These are phyloP conservation scores for Azemiops feae DNA, from an alignment of 2,113 vertebrate genomes.

Conservation along the genomic window DNA sequence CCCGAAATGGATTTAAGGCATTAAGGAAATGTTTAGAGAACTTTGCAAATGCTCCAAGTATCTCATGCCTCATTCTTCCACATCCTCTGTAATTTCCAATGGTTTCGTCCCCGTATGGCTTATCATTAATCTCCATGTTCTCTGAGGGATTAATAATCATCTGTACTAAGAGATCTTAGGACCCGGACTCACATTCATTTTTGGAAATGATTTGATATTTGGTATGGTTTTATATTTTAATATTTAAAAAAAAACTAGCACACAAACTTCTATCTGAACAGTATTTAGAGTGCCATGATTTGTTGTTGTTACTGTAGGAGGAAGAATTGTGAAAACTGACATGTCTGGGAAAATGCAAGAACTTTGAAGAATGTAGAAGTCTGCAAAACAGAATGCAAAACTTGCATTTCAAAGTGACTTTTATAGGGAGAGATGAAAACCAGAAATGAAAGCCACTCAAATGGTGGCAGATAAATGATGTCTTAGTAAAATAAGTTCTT, in stretches of 20 bases:
- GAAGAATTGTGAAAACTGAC: not conserved
- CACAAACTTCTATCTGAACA: not conserved
- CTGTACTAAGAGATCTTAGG: not conserved
- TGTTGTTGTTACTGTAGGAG: not conserved
- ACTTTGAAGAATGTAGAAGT: not conserved
- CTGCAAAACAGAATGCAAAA: not conserved
- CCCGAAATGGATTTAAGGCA: not conserved
- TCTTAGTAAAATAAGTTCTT: not conserved
- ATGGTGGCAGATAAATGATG: not conserved
- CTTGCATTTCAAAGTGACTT: not conserved
- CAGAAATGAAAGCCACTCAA: not conserved
- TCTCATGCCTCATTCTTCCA: not conserved
- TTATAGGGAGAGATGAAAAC: not conserved
- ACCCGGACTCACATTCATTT: not conserved
- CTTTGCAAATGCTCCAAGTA: not conserved
- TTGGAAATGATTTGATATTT: not conserved
- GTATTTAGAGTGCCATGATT: not conserved
- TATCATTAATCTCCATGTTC: not conserved
- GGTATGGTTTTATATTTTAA: not conserved
- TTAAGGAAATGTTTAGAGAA: not conserved
- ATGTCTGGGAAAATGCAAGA: not conserved
- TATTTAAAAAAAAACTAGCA: not conserved
- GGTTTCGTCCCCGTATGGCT: not conserved
- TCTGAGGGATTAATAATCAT: not conserved
- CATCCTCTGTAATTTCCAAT: not conserved